A percentile compares a stretch with the other conserved stretches of the same genome.
Evolutionary conservation across 2,888 invertebrate species (phyloP).

Genomic region (Carpatolechia fugitivella): DNA sequence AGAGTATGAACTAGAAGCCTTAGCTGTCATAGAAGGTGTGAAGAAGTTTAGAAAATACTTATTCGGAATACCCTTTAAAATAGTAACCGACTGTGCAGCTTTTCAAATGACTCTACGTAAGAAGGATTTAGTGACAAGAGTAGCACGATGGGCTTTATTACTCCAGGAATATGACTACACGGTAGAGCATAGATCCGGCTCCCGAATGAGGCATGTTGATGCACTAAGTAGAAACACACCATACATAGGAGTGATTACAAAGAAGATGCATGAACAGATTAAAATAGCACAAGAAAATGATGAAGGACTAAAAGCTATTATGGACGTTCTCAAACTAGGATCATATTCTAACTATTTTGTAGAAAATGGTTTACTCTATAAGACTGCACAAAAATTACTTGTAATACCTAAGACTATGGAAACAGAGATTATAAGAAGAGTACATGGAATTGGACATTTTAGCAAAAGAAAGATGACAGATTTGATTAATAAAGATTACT

Average conservation of each 20-base stretch:
- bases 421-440: slow-evolving; percentile 9
- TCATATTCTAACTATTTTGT: slow-evolving; percentile 9
- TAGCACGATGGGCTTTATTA: background rate
- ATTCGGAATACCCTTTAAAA: background rate
- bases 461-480: slow-evolving; percentile 34
- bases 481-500: slow-evolving; percentile 29
- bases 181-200: background rate
- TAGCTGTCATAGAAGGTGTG: background rate
- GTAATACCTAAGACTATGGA: slow-evolving; percentile 15
- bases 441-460: slow-evolving; percentile 22
- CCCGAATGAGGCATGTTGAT: background rate
- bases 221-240: background rate
- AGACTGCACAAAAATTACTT: slow-evolving; percentile 1
- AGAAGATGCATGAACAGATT: background rate
- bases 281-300: background rate
- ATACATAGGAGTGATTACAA: background rate
- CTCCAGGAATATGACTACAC: background rate
- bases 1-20: background rate
- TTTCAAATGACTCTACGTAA: background rate
- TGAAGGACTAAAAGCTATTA: slow-evolving; percentile 10
- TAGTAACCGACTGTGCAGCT: background rate
- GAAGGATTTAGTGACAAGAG: background rate
- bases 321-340: slow-evolving; percentile 9
- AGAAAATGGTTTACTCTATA: slow-evolving; percentile 10
- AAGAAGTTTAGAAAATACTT: background rate